Evolutionary conservation across 1,140 invertebrate genomes (phyloP).

Genomic region (Drosophila seguyi): DNA sequence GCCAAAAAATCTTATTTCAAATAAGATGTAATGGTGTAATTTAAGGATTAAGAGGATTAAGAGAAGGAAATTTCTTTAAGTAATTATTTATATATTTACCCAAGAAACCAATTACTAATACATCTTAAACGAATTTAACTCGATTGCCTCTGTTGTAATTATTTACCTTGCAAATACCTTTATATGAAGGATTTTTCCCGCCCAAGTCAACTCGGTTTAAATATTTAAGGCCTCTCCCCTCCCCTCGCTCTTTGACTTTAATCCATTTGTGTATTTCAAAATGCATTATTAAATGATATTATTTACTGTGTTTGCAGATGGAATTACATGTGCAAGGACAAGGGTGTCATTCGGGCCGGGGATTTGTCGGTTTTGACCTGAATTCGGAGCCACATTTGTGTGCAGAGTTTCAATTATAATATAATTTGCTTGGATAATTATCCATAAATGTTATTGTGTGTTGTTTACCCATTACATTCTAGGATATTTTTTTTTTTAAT

Average conservation of each 20-base stretch:
- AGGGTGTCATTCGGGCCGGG: constrained; percentile 20
- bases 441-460: not conserved
- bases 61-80: no score
- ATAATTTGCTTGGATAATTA: not conserved
- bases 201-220: not conserved
- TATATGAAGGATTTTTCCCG: no score
- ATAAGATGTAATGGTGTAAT: no score
- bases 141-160: not conserved
- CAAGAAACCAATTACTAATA: not conserved
- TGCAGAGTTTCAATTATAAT: not conserved
- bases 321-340: constrained; percentile 17
- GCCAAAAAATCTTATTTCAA: no score
- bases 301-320: constrained; percentile 7
- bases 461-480: not conserved
- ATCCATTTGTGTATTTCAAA: constrained; percentile 2
- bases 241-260: constrained; percentile 14
- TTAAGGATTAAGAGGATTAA: no score
- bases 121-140: no score
- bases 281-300: constrained; percentile 29
- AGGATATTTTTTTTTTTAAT: not conserved
- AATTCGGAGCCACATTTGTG: not conserved
- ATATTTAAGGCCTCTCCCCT: not conserved
- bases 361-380: constrained; percentile 3
- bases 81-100: not conserved
- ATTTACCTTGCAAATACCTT: not conserved